Base-by-base conservation (phyloP, 2,888 invertebrate species). In the Xylophagus ater region DNA sequence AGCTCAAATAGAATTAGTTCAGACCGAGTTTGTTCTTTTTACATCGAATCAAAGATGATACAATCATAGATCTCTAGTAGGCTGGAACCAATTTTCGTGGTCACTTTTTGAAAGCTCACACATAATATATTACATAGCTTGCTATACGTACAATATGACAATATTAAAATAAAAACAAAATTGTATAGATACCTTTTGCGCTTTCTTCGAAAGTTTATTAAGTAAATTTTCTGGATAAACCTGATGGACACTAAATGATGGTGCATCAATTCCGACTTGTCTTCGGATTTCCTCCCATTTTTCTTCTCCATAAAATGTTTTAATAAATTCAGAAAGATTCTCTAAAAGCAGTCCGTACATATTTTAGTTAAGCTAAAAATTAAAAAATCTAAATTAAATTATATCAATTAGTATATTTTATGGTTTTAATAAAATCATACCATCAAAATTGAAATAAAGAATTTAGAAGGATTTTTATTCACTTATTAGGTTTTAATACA, bases 281-380 rank as follows among this genome's bases (percentile, higher is more conserved):
- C 83, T 67, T 40, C 92, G 68, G 45, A 94, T 87, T 58, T 88
- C 85, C 53, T 90, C 87, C 94, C 94, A 96, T 53, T 81, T 77
- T 40, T 87, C 87, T 58, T 93, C 92, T 1, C 96, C 96, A 66
- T 92, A 96, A n/a, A 80, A 82, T 54, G 82, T 77, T 44, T 86
- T 82, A 57, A 97, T 85, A 68, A 81, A 93, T 64, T 90, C 89
- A 51, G 87, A 82, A 69, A 96, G 76, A 59, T 93, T 90, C 65
- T 96, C 94, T 54, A 97, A 68, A 28, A 97, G 76, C 47, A 97
- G 72, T 23, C 97, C 97, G 72, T 97, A 97, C 97, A 97, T 96
- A 21, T 25, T 40, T 40, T n/a, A 34, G 14, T 23, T 20, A 21
- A n/a, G n/a, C n/a, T n/a, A n/a, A n/a, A n/a, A n/a, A n/a, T n/a